phyloP scores from a whole-genome alignment of 2,888 invertebrate species.

The Candidula unifasciata region DNA sequence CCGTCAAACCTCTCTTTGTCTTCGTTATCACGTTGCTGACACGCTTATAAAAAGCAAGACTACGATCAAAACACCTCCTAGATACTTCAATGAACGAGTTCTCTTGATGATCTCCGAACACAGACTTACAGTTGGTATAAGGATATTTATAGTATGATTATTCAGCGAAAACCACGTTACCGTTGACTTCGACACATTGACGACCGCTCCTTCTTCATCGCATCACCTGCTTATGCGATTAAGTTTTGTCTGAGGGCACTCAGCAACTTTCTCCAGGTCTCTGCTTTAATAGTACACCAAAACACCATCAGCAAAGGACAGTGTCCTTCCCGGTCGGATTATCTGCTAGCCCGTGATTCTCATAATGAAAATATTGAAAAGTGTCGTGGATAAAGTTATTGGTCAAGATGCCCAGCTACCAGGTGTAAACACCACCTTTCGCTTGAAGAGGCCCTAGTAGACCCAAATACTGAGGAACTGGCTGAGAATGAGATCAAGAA shows the following conservation, averaged over 20 bases:
- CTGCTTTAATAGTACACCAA: neutral
- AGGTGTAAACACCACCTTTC: neutral
- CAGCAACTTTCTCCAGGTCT: neutral
- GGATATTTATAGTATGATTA: no score
- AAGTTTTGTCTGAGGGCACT: neutral
- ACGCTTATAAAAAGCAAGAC: no score
- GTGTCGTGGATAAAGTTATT: neutral
- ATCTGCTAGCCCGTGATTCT: neutral
- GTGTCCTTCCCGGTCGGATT: neutral
- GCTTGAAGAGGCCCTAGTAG: neutral
- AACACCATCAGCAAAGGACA: neutral
- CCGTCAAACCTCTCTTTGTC: no score
- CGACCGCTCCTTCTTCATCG: no score
- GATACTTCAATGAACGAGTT: no score
- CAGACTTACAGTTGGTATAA: no score
- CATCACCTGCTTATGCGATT: neutral
- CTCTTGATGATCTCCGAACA: no score
- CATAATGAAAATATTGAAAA: neutral
- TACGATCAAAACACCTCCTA: no score
- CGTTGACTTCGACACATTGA: no score
- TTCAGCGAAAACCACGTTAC: no score
- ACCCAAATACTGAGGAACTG: neutral
- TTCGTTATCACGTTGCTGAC: no score
- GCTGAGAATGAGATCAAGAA: neutral
- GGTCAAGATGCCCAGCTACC: neutral